Percentiles rank a stretch among this genome's conserved stretches.
Conservation (phyloP, 2,113 vertebrate genomes). For the Spea multiplicata region DNA sequence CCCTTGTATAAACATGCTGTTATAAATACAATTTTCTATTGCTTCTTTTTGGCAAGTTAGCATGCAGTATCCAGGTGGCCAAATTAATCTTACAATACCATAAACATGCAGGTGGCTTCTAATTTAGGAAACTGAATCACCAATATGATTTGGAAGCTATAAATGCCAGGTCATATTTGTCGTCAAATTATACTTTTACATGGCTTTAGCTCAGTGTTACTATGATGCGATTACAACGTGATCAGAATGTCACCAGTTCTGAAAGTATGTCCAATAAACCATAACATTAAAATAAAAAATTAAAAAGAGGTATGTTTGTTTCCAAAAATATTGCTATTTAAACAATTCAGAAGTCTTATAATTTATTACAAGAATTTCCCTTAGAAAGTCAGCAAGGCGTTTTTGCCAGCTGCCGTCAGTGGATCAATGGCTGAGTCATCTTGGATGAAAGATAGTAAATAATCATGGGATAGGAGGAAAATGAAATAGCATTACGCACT, state of each 20-base stretch:
- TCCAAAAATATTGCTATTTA: background rate
- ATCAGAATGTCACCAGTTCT: conserved; percentile 9
- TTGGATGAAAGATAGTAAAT: conserved; percentile 9
- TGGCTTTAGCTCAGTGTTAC: conserved; percentile 19
- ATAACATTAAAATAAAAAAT: background rate
- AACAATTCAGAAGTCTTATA: background rate
- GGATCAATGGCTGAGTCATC: conserved; percentile 10
- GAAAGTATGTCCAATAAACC: conserved; percentile 15
- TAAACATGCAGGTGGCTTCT: conserved; percentile 47
- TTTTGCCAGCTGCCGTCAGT: background rate
- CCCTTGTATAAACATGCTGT: conserved; percentile 27
- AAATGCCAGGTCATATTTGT: conserved; percentile 32
- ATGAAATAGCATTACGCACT: conserved; percentile 3
- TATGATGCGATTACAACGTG: conserved; percentile 4
- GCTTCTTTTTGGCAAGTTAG: conserved; percentile 14
- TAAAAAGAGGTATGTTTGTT: background rate
- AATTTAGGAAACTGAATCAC: conserved; percentile 36
- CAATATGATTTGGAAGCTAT: conserved; percentile 44
- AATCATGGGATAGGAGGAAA: background rate
- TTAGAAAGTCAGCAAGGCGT: background rate
- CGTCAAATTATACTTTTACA: conserved; percentile 34
- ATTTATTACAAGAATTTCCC: background rate
- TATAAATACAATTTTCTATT: background rate
- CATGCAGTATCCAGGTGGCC: conserved; percentile 35
- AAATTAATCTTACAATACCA: conserved; percentile 38